A percentile compares a stretch with the other conserved stretches of the same genome.
Conservation (phyloP, 2,113 vertebrate genomes). For the Hippocampus guttulatus region DNA sequence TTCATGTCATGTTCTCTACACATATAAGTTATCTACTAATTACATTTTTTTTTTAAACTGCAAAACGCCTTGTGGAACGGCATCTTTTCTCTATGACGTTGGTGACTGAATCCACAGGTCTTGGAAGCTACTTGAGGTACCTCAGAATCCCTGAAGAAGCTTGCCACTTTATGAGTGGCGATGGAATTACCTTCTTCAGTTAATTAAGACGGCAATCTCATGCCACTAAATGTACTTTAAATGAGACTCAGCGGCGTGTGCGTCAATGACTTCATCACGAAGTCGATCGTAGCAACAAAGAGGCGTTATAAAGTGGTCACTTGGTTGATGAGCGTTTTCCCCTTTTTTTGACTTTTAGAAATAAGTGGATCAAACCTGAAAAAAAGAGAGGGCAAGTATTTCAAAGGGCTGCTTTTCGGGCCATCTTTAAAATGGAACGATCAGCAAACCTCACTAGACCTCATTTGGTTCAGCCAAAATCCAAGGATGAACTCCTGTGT, state of each 20-base stretch:
- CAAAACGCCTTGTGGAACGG: neutral
- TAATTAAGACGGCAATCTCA: slow-evolving; percentile 33
- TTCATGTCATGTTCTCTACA: neutral
- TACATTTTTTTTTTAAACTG: neutral
- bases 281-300: slow-evolving; percentile 9
- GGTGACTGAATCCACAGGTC: slow-evolving; percentile 8
- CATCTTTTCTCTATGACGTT: neutral
- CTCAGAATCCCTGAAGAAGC: slow-evolving; percentile 5
- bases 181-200: slow-evolving; percentile 15
- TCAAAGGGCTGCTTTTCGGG: neutral
- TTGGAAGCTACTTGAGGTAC: neutral
- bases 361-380: neutral
- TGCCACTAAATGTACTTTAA: slow-evolving; percentile 5
- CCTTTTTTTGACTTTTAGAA: neutral
- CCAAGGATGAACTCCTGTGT: too few relatives aligned
- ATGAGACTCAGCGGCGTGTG: slow-evolving; percentile 3
- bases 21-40: neutral
- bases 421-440: neutral
- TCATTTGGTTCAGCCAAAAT: too few relatives aligned
- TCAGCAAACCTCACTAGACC: too few relatives aligned
- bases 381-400: neutral
- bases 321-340: neutral
- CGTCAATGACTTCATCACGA: slow-evolving; percentile 1
- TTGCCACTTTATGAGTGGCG: slow-evolving; percentile 8
- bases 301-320: slow-evolving; percentile 1